These are phyloP conservation scores for Trypoxylus dichotomus DNA, from an alignment of 1,140 invertebrate genomes.

Conservation along the genomic window DNA sequence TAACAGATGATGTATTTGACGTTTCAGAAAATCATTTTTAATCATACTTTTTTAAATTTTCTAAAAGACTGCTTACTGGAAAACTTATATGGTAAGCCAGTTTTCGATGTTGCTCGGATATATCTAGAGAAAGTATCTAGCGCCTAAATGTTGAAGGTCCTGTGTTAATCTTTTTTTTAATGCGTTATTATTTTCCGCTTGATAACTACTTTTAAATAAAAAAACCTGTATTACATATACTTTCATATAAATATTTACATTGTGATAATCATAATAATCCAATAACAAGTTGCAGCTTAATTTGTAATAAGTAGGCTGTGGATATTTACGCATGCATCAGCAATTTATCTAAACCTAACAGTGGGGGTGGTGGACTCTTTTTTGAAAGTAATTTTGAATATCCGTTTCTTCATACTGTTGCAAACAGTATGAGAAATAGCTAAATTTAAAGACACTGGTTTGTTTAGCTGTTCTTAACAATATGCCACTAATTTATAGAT, in stretches of 20 bases:
- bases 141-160: not conserved
- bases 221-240: not conserved
- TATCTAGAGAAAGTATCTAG: too few relatives aligned
- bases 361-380: too few relatives aligned
- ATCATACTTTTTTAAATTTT: conserved; percentile 26
- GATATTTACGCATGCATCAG: not conserved
- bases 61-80: conserved; percentile 31
- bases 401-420: too few relatives aligned
- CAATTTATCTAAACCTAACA: too few relatives aligned
- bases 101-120: conserved; percentile 14
- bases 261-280: conserved; percentile 12
- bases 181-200: not conserved
- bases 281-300: not conserved
- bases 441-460: too few relatives aligned
- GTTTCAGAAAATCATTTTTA: conserved; percentile 28
- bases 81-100: conserved; percentile 30
- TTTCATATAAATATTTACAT: not conserved
- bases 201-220: too few relatives aligned
- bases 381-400: too few relatives aligned
- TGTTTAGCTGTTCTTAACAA: too few relatives aligned
- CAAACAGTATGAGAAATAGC: too few relatives aligned
- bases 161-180: not conserved
- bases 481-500: too few relatives aligned
- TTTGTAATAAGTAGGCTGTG: not conserved
- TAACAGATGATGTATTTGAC: not conserved